Base-by-base conservation (phyloP, 2,113 vertebrate genomes). In the Anser cygnoides region DNA sequence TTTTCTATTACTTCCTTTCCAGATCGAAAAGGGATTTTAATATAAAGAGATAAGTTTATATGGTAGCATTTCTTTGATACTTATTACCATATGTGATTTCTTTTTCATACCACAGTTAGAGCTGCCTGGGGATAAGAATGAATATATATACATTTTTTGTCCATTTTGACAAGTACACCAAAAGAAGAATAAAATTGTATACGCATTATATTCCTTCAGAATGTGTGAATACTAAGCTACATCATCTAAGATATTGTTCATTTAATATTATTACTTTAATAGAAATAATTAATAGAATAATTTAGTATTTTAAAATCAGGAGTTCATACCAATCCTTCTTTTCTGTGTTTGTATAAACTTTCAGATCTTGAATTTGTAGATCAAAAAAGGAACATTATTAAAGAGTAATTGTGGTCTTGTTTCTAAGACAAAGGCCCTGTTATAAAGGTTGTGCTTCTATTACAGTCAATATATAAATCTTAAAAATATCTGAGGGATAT, bases 31-130 rank as follows among this genome's bases (percentile, higher is more conserved):
- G 84, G 29, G 12, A 84, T 95, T 97, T 92, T 92, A 90, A 90
- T 92, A 90, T 88, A 93, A 95, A 91, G 83, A 80, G 71, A 61
- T 61, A 88, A 63, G 55, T 10, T 85, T 93, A 94, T 96, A 80
- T 94, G 50, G 67, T 77, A 67, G 63, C 78, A 70, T 93, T 96
- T 88, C 35, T 85, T 95, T 93, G 67, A 55, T 92, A 59, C 72
- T 83, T 86, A 95, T 93, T 95, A 96, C 72, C 92, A 90, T 91
- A 90, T 13, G 0, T 94, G 85, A 91, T 84, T 95, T 93, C 75
- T 91, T 95, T 94, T 95, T 83, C 82, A 85, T 93, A 59, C 22
- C 1, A 0, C 37, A 74, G 29, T 92, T 93, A 75, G 58, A 68
- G 66, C 54, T 77, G 52, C 92, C 86, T 93, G 54, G 35, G 88